Evolutionary conservation across 2,113 vertebrate genomes (phyloP), one percentile per base, ranked within the genome.

Genomic region (Cygnus atratus): DNA sequence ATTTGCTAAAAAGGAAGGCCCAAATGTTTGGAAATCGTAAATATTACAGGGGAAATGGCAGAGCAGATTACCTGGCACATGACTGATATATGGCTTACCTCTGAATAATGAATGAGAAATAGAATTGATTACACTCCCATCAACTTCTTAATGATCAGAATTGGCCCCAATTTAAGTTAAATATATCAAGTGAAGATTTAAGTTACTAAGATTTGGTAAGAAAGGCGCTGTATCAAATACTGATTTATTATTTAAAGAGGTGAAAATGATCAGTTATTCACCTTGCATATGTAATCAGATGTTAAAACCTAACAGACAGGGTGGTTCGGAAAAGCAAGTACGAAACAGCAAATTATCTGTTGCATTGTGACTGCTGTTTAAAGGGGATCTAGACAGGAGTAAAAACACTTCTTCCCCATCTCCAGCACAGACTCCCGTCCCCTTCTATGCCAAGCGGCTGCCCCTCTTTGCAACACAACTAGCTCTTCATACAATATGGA

Each of bases 81-180:
- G 94, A 83, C 39, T 94, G 77, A 83, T 72, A 67, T 25, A 63
- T 41, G 44, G 84, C 48, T 95, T 81, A 87, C 44, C 84, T 84
- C 33, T 84, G 77, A 96, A 93, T 81, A 83, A 88, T 83, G 78
- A 48, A 66, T 76, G 67, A 63, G 82, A 91, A 96, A 83, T 44
- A 87, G 67, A 90, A 94, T 41, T 78, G 93, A 95, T 84, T 95
- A 76, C 46, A 81, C 39, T 96, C 94, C 90, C 50, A 61, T 75
- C 67, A 67, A 25, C 52, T 87, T 85, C 93, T 77, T 59, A 92
- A 83, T 84, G 74, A 95, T 93, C 78, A 92, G 91, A 96, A 96
- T 68, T 93, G 63, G 25, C 28, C 82, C 79, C 75, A 93, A 92
- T 92, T 93, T 92, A 94, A 94, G 78, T 88, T 88, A 88, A 96